Evolutionary conservation across 1,140 invertebrate genomes (phyloP), one percentile per base, ranked within the genome.

Genomic region (Phthorimaea operculella): DNA sequence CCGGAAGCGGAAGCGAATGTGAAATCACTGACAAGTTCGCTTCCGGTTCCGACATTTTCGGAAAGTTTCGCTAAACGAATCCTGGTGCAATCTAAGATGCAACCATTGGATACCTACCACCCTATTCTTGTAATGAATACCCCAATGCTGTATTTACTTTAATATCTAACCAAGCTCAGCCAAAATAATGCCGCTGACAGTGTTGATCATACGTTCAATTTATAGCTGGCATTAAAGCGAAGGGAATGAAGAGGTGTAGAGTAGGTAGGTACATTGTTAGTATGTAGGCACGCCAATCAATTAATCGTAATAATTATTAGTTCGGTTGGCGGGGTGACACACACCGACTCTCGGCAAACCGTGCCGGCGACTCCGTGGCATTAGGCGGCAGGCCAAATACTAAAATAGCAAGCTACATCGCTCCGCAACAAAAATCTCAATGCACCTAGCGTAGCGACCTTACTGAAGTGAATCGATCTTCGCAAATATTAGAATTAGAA

Each of bases 301-400:
- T 47, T 47, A 47, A 47, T 47, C 9, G 44, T 47, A 16, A 47
- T 47, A 16, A 47, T 47, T 47, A 47, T 16, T 3, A 14, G 44
- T 11, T 11, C 15, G 11, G 44, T 47, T 14, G 44, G 8, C 11
- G 44, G 44, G 15, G 16, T 14, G 44, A 47, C 11, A 15, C 11
- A 15, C 44, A 14, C 16, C 53, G 42, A 57, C 47, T 61, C 59
- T 18, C 56, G 64, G 63, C 72, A 63, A 67, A 74, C 68, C 66
- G 59, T 39, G 21, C 17, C 54, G 54, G 65, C 69, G 66, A 68
- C 66, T 70, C 65, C 63, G 62, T 63, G 68, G 68, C 68, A 85
- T 77, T 83, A 86, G 87, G 87, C 87, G 79, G 68, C 72, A 76
- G 66, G 87, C 87, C 87, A 88, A 86, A 78, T 86, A 84, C 83